These are phyloP conservation scores for Sebastes goodei DNA, from an alignment of 2,797 vertebrate species.

Conservation along the genomic window DNA sequence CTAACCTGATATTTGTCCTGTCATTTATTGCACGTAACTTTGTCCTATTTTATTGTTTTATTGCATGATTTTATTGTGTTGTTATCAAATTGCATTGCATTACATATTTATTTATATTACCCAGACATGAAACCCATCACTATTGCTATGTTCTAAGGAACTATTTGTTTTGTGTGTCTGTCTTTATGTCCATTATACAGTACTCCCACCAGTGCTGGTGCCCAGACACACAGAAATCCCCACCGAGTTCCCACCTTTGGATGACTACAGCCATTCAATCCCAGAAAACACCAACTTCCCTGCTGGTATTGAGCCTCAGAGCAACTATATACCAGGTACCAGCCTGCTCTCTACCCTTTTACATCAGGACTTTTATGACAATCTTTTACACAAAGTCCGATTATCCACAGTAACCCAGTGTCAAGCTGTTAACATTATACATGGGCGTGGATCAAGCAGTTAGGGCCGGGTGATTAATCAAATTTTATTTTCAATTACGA, in stretches of 20 bases:
- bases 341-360: neutral
- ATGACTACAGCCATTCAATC: slow-evolving; percentile 99
- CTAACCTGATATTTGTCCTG: neutral
- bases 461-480: neutral
- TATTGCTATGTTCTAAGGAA: neutral
- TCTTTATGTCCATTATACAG: slow-evolving; percentile 73
- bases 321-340: slow-evolving; percentile 99
- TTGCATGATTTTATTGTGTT: neutral
- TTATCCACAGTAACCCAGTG: neutral
- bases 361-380: neutral
- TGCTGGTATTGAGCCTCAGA: slow-evolving; percentile 96
- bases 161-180: neutral
- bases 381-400: neutral
- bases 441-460: neutral
- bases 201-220: slow-evolving; percentile 96
- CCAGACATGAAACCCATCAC: neutral
- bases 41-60: neutral
- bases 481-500: neutral
- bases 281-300: slow-evolving; percentile 99
- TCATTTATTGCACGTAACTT: neutral
- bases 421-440: neutral
- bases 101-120: neutral
- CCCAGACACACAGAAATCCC: slow-evolving; percentile 97
- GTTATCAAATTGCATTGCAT: neutral
- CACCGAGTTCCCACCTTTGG: slow-evolving; percentile 93